Evolutionary conservation across 2,888 invertebrate species (phyloP), one percentile per base, ranked within the genome.

Genomic region (Eudemis profundana): DNA sequence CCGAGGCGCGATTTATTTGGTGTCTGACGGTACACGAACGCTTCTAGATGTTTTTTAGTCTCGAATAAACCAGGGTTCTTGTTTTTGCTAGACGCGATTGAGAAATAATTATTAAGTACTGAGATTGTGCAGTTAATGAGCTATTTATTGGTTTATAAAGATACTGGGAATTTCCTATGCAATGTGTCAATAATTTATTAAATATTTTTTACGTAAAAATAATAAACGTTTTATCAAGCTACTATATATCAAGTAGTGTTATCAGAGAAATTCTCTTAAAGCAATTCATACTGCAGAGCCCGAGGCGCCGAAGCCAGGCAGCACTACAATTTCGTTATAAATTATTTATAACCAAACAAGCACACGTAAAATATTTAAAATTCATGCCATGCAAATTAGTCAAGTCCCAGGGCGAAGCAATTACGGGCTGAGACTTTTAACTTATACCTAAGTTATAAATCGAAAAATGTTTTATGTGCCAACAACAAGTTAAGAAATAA

Each of bases 401-500:
- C 80, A 82, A 76, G 75, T 78, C 72, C 70, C 77, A 78, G 78
- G 78, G 77, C 77, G 75, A 80, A 73, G 82, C 84, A 82, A 85
- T 86, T 84, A 85, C 79, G 77, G 72, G 21, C 44, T 4, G 78
- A 78, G 78, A 77, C 77, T 82, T 81, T 73, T 75, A 69, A 72
- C 65, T 50, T 51, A 60, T 47, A 53, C 75, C 76, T 70, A 70
- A 70, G 73, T 74, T 74, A 78, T 85, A 86, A 86, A 86, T 86
- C 82, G 80, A 86, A 87, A 86, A 85, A 84, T 87, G 78, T 74
- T 88, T 89, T 87, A 86, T 87, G 83, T 84, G 81, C 75, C 76
- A 76, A 81, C 78, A 82, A 83, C 86, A 87, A 89, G 90, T 89
- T 89, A 89, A 90, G 89, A 90, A 89, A 90, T 90, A 90, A 88